Conservation (phyloP, 2,797 vertebrate genomes). For the Acipenser oxyrinchus region DNA sequence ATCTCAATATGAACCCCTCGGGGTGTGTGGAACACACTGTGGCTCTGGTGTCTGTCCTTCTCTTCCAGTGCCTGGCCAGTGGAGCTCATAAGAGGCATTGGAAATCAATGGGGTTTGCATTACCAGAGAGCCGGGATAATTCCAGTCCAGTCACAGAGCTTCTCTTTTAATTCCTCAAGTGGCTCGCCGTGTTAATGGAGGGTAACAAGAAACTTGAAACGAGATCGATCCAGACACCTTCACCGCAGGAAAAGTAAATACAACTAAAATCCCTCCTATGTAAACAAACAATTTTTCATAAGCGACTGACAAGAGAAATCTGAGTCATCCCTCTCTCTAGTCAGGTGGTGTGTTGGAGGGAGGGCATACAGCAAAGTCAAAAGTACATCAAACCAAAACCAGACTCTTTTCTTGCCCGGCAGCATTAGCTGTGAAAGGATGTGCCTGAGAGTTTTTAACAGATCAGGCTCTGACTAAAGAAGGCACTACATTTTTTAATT, state of each 20-base stretch:
- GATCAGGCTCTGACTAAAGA: no score
- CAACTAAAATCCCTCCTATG: background rate
- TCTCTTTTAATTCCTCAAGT: background rate
- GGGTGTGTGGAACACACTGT: background rate
- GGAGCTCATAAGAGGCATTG: conserved; percentile 3
- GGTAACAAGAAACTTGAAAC: background rate
- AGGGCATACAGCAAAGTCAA: no score
- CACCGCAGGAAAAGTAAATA: background rate
- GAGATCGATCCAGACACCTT: background rate
- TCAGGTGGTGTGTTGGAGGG: no score
- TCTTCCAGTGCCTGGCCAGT: background rate
- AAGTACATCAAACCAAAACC: no score
- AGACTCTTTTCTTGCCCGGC: no score
- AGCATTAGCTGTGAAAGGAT: no score
- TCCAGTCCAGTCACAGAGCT: background rate
- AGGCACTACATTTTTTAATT: no score
- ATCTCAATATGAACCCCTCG: no score
- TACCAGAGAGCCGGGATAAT: conserved; percentile 6
- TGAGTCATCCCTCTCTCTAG: no score
- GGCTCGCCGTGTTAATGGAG: conserved; percentile 2
- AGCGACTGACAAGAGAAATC: no score
- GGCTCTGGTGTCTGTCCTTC: background rate
- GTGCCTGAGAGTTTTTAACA: no score
- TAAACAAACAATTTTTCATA: no score
- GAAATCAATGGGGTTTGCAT: conserved; percentile 17